A percentile compares a stretch with the other conserved stretches of the same genome.
These are phyloP conservation scores for Hesperophylax magnus DNA, from an alignment of 1,140 invertebrate species.

Conservation along the genomic window DNA sequence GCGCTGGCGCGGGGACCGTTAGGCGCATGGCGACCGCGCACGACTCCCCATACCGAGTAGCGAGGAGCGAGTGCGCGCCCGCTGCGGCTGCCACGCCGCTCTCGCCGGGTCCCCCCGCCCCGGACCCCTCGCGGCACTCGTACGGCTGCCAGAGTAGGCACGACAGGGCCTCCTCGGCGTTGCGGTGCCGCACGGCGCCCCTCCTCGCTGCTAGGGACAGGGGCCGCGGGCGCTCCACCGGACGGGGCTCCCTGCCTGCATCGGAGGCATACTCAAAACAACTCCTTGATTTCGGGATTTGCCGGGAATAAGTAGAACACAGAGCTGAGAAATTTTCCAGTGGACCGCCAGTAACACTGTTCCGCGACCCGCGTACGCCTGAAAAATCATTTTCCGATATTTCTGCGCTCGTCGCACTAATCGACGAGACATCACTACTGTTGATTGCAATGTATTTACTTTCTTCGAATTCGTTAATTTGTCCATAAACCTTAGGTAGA, in stretches of 20 bases:
- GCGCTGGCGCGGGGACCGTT: conserved; percentile 68
- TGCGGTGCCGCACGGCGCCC: conserved; percentile 61
- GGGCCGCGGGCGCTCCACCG: conserved; percentile 58
- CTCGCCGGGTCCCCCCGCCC: conserved; percentile 62
- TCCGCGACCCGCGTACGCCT: neutral
- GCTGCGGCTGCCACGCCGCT: conserved; percentile 66
- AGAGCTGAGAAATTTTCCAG: conserved; percentile 31
- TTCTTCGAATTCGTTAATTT: neutral
- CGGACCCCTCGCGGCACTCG: conserved; percentile 63
- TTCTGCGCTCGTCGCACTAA: neutral
- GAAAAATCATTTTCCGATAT: neutral
- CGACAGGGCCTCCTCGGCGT: conserved; percentile 69
- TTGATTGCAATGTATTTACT: neutral
- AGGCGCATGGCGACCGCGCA: conserved; percentile 65
- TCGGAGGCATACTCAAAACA: conserved; percentile 32
- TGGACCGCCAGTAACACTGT: neutral
- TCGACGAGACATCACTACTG: neutral
- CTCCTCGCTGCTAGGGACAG: conserved; percentile 54
- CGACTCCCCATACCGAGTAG: conserved; percentile 54
- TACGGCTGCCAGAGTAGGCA: conserved; percentile 69
- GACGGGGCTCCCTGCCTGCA: conserved; percentile 59
- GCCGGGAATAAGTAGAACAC: conserved; percentile 1
- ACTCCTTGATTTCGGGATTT: conserved; percentile 47
- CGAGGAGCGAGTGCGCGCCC: conserved; percentile 67
- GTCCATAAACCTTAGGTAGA: neutral